Conservation (phyloP, 2,113 vertebrate species). For the Corynorhinus townsendii region DNA sequence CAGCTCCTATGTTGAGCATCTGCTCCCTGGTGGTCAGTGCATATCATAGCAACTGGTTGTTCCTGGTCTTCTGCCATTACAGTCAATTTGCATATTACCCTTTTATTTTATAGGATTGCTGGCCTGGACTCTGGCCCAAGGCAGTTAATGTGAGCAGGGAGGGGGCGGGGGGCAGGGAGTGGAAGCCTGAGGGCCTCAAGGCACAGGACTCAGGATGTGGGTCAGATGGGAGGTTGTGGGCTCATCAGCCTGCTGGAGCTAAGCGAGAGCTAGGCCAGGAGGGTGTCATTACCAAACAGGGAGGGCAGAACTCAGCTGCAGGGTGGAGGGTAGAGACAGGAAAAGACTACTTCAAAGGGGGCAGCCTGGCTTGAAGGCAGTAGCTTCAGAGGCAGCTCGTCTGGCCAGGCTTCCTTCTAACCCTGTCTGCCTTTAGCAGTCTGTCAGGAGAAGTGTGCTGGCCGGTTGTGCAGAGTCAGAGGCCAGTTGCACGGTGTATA, state of each 20-base stretch:
- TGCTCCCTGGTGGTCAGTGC: no score
- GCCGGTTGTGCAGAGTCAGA: not conserved
- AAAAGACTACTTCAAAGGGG: not conserved
- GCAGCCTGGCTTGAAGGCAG: not conserved
- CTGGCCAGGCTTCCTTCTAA: not conserved
- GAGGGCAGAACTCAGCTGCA: not conserved
- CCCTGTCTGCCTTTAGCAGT: not conserved
- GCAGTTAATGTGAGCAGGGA: not conserved
- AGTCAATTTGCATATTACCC: no score
- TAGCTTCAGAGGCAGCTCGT: not conserved
- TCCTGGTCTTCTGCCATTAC: no score
- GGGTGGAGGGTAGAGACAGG: not conserved
- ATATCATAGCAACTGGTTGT: no score
- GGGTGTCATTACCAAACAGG: not conserved
- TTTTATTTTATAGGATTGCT: not conserved
- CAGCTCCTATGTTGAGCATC: no score
- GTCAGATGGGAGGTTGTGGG: not conserved
- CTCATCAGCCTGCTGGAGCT: not conserved
- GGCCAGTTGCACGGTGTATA: not conserved
- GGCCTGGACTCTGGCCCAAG: not conserved
- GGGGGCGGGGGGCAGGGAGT: no score
- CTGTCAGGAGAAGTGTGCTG: not conserved
- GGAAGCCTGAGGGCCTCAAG: not conserved
- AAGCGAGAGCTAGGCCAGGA: not conserved
- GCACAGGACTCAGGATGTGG: not conserved